phyloP scores from a whole-genome alignment of 2,797 vertebrate genomes.

The Phyllotis vaccarum region DNA sequence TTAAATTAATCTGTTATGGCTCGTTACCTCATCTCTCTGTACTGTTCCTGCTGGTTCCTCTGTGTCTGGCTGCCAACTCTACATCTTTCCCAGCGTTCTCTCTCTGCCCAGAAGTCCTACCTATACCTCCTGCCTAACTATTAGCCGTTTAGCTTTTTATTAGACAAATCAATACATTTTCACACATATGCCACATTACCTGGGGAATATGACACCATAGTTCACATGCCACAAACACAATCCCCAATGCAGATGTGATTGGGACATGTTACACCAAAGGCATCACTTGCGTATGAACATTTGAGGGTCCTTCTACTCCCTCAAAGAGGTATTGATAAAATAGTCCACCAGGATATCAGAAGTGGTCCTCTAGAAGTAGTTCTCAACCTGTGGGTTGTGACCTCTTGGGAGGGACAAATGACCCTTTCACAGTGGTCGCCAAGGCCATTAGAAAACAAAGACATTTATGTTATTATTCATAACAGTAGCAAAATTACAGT shows the following conservation, averaged over 20 bases:
- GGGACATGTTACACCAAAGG: background rate
- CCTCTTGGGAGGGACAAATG: background rate
- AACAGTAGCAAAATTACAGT: background rate
- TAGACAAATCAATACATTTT: background rate
- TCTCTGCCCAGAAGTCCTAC: background rate
- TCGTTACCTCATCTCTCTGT: background rate
- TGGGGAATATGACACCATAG: background rate
- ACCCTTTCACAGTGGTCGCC: background rate
- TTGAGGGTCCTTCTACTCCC: background rate
- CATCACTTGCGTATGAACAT: too few relatives aligned
- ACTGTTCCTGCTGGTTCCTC: background rate
- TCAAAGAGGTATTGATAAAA: background rate
- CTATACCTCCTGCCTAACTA: background rate
- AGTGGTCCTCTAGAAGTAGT: fast-evolving
- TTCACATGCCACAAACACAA: background rate
- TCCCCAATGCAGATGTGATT: background rate
- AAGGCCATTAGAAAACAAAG: background rate
- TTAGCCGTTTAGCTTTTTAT: background rate
- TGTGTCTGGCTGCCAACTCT: background rate
- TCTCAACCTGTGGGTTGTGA: too few relatives aligned
- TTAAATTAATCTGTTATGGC: background rate
- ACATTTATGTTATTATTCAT: background rate
- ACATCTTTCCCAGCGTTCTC: background rate
- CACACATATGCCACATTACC: background rate
- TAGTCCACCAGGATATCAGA: background rate